Percentiles rank a stretch among this genome's conserved stretches.
phyloP scores from a whole-genome alignment of 2,113 vertebrate genomes.

The Leucoraja erinaceus region DNA sequence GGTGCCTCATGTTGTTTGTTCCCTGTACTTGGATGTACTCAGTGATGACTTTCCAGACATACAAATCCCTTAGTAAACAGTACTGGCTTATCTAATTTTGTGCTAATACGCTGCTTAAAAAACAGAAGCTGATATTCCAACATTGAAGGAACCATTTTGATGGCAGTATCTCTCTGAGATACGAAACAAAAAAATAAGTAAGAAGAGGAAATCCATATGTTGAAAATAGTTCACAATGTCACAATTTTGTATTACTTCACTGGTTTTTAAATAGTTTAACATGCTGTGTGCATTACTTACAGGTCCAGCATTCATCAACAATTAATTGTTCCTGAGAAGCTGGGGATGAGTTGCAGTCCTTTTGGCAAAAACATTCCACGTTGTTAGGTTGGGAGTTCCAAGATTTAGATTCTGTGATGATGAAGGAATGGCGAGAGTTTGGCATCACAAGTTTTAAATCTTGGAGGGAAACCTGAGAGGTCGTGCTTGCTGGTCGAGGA shows the following conservation, averaged over 20 bases:
- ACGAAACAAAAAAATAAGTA: not conserved
- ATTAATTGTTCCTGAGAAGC: too few species aligned
- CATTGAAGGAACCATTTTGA: not conserved
- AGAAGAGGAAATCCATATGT: not conserved
- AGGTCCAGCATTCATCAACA: too few species aligned
- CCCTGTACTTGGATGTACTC: not conserved
- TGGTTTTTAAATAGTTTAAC: too few species aligned
- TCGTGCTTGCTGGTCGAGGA: too few species aligned
- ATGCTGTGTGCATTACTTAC: too few species aligned
- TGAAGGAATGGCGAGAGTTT: too few species aligned
- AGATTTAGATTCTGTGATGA: too few species aligned
- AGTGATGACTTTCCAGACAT: constrained; percentile 22
- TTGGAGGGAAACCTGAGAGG: too few species aligned
- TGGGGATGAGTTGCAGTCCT: too few species aligned
- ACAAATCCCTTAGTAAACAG: constrained; percentile 9
- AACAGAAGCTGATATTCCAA: not conserved
- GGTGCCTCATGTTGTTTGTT: constrained; percentile 27
- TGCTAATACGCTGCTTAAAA: not conserved
- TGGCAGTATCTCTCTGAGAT: not conserved
- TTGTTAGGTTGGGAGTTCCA: too few species aligned
- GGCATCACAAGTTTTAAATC: too few species aligned
- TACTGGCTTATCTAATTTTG: constrained; percentile 14
- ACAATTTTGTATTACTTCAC: not conserved
- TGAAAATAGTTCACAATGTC: not conserved
- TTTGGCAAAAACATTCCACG: too few species aligned